Evolutionary conservation across 2,888 invertebrate species (phyloP).

Genomic region (Lobophora halterata): DNA sequence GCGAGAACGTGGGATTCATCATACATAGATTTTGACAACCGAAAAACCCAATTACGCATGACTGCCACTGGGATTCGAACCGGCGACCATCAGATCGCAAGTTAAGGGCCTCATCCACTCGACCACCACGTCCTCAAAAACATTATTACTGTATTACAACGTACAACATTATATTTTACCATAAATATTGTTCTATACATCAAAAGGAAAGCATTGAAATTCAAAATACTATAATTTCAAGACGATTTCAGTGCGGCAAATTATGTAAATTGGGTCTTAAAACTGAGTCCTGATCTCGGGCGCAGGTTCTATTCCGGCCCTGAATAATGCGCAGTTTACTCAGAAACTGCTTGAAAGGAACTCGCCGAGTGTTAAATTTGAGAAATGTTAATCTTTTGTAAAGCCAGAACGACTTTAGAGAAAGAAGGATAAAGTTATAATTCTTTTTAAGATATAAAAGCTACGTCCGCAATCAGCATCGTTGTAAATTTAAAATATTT

Average conservation of each 20-base stretch:
- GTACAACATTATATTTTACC: too few relatives aligned
- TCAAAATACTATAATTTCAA: conserved; percentile 22
- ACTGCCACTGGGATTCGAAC: too few relatives aligned
- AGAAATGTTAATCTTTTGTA: conserved; percentile 20
- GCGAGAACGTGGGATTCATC: too few relatives aligned
- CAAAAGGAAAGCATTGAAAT: conserved; percentile 20
- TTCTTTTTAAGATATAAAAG: background rate
- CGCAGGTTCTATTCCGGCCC: conserved; percentile 21
- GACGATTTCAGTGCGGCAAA: conserved; percentile 20
- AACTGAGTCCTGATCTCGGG: conserved; percentile 28
- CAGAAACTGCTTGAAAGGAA: conserved; percentile 23
- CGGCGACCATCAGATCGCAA: too few relatives aligned
- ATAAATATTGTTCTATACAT: too few relatives aligned
- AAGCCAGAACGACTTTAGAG: background rate
- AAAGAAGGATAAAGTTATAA: background rate
- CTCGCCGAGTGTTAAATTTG: conserved; percentile 21
- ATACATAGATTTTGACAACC: too few relatives aligned
- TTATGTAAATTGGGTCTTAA: conserved; percentile 41
- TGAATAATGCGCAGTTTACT: conserved; percentile 26
- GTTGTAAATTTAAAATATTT: too few relatives aligned
- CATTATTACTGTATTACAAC: too few relatives aligned
- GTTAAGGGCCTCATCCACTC: too few relatives aligned
- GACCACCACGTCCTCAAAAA: too few relatives aligned
- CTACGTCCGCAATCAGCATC: too few relatives aligned
- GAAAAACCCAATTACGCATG: too few relatives aligned